Evolutionary conservation across 2,888 invertebrate species (phyloP), one percentile per base, ranked within the genome.

Genomic region (Kuschelorhynchus macadamiae): DNA sequence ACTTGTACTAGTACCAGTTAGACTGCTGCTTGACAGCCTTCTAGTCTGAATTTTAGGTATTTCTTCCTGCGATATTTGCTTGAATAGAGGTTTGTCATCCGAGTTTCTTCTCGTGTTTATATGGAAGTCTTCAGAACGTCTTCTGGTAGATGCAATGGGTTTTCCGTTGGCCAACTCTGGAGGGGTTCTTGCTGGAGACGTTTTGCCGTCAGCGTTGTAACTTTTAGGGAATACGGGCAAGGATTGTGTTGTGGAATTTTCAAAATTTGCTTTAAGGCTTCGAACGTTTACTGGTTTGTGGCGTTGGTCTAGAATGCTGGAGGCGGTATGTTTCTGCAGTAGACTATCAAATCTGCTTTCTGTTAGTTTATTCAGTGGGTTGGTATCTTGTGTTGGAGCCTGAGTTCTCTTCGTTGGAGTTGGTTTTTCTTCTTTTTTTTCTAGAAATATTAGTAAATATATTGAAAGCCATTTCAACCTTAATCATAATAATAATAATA

Each of bases 191-290:
- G 30, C 50, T 56, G 56, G 32, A 11, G 44, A 55, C 4, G 18
- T 36, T 46, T 59, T 68, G n/a, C 65, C 62, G 42, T 75, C 71
- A 52, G 64, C 52, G 71, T 72, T 73, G 39, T 70, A 72, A 44
- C 62, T 76, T 71, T 67, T 71, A 32, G 66, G 71, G 14, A 72
- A 47, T 50, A 73, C 63, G 61, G 66, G 60, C 41, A 61, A 66
- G 7, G 67, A 68, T 53, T 76, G 76, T 2, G 59, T 46, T 3
- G 66, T 41, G 30, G 68, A 53, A 63, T 79, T 81, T 75, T 89
- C 89, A 73, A 89, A 86, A 42, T 87, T 88, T 72, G 86, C 87
- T 66, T 87, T 84, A 74, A 89, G 86, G 74, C 88, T 88, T 57
- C 86, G 88, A 1, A 89, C 88, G 60, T 81, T 81, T 7, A 81